Conservation (phyloP, 2,113 vertebrate species). For the Gymnorhina tibicen region DNA sequence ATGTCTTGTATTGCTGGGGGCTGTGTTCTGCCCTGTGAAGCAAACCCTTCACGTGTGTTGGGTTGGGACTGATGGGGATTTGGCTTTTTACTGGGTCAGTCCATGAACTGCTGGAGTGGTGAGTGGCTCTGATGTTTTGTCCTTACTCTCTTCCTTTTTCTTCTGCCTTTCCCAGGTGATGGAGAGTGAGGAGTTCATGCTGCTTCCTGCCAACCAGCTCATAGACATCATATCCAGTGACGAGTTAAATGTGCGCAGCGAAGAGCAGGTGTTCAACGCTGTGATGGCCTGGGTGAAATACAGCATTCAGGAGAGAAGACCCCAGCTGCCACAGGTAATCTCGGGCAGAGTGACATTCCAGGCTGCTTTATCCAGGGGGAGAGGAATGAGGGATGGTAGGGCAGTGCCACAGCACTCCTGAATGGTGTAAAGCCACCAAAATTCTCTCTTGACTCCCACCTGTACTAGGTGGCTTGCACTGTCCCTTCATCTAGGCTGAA, state of each 20-base stretch:
- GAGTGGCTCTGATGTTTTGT: neutral
- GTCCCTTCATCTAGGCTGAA: neutral
- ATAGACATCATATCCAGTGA: conserved; percentile 99
- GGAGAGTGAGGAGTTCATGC: conserved; percentile 99
- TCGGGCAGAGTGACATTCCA: neutral
- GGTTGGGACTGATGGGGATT: neutral
- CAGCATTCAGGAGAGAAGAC: conserved; percentile 95
- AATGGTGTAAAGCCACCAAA: neutral
- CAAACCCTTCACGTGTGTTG: neutral
- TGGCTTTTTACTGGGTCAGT: neutral
- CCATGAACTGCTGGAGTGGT: neutral
- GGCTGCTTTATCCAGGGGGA: neutral
- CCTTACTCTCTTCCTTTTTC: neutral
- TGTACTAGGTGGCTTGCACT: neutral
- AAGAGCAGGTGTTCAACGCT: conserved; percentile 97
- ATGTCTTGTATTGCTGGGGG: neutral
- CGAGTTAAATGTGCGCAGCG: conserved; percentile 95
- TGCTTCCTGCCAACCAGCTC: conserved; percentile 95
- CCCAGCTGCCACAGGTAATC: conserved; percentile 92
- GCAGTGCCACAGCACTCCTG: neutral
- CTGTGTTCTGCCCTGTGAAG: neutral
- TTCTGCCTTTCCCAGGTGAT: conserved; percentile 80
- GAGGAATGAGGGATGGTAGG: neutral
- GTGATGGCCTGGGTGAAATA: conserved; percentile 99
- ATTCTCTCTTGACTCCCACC: neutral